Evolutionary conservation across 92 coral and sea anemone species (phyloP), one percentile per base, ranked within the genome.

Genomic region (Meandrina meandrites): DNA sequence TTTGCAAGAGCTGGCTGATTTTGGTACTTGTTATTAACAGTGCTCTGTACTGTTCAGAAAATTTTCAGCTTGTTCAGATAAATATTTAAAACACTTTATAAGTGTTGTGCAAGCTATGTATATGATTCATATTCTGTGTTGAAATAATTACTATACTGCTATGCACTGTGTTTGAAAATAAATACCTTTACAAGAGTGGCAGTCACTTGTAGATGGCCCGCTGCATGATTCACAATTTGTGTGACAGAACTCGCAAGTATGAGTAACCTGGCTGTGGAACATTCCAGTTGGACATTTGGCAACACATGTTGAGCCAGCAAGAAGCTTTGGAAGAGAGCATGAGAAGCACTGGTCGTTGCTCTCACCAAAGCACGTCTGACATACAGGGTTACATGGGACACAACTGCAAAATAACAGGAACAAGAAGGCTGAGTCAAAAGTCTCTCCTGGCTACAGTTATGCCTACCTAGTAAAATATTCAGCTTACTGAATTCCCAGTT

Each of bases 111-210:
- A 36, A 10, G 79, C 17, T 36, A 22, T 34, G 70, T n/a, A n/a
- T 12, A 64, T 7, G 70, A 75, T 75, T 40, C 8, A 75, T 4
- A 36, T 6, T n/a, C 15, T 37, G 79, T 24, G 56, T 16, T 40
- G 37, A n/a, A n/a, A n/a, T n/a, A n/a, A n/a, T n/a, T n/a, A n/a
- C n/a, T n/a, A n/a, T n/a, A n/a, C n/a, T n/a, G n/a, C n/a, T n/a
- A n/a, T n/a, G 18, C 13, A 22, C 13, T 76, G 15, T 76, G 37
- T 17, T n/a, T 28, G 69, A 21, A 72, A 40, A 34, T 54, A 31
- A 58, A 56, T 90, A 96, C 99, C 99, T 95, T 86, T 93, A 83
- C 99, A 96, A 64, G 90, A 50, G 10, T 73, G 86, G 42, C 99
- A 96, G 78, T 93, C 70, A 3, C 42, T 57, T 28, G 86, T 67